Evolutionary conservation across 2,797 vertebrate species (phyloP).

Genomic region (Microctenopoma lineatum): DNA sequence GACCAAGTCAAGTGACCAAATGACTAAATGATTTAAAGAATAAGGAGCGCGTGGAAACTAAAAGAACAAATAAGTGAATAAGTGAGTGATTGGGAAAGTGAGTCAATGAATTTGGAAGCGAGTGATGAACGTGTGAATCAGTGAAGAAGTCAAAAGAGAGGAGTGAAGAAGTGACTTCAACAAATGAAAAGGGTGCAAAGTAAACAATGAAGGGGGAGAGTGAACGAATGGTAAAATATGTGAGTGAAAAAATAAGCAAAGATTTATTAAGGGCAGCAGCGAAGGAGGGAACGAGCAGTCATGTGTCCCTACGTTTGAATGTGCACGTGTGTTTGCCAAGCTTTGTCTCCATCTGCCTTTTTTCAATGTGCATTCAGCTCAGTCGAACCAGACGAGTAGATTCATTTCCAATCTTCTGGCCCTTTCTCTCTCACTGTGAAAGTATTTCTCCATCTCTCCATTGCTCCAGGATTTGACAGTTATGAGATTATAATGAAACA

Average conservation of each 20-base stretch:
- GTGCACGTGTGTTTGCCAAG: background rate
- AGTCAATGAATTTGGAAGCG: no score
- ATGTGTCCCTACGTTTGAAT: background rate
- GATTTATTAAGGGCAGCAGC: background rate
- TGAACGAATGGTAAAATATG: background rate
- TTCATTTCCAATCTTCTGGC: slow-evolving; percentile 40
- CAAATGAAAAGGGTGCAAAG: no score
- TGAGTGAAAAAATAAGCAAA: background rate
- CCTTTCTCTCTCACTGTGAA: slow-evolving; percentile 30
- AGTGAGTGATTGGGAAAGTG: no score
- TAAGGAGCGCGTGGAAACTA: no score
- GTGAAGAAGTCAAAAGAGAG: background rate
- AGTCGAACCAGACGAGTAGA: slow-evolving; percentile 30
- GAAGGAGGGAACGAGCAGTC: background rate
- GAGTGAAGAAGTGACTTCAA: no score
- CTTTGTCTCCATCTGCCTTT: slow-evolving; percentile 17
- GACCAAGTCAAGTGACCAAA: no score
- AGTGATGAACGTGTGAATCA: background rate
- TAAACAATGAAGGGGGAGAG: background rate
- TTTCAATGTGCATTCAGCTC: slow-evolving; percentile 23
- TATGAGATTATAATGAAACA: slow-evolving; percentile 81
- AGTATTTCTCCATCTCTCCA: slow-evolving; percentile 13
- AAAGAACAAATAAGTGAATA: no score
- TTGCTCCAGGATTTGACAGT: slow-evolving; percentile 69
- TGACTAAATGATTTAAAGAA: no score